phyloP scores from a whole-genome alignment of 2,797 vertebrate species.

The Perodicticus potto region DNA sequence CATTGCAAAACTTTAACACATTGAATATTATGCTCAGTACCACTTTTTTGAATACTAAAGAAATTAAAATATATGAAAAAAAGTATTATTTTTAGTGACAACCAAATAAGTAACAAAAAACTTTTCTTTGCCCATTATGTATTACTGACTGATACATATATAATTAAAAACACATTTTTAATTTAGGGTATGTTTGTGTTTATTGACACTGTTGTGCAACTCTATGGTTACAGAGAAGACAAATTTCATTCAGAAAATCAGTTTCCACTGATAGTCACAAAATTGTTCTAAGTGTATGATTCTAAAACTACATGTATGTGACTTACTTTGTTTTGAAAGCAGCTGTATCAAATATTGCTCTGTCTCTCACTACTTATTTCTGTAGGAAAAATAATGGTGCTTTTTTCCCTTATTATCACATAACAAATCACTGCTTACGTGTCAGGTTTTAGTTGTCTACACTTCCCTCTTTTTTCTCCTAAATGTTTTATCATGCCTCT shows the following conservation, averaged over 20 bases:
- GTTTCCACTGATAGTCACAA: neutral
- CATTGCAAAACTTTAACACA: neutral
- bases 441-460: neutral
- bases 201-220: neutral
- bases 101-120: neutral
- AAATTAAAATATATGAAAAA: neutral
- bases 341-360: neutral
- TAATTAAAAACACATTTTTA: neutral
- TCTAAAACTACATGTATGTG: neutral
- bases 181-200: neutral
- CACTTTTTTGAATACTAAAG: neutral
- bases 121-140: neutral
- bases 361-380: neutral
- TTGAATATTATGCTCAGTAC: neutral
- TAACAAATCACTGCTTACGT: neutral
- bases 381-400: neutral
- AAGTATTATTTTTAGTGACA: neutral
- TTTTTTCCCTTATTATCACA: neutral
- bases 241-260: neutral
- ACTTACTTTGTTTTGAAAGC: neutral
- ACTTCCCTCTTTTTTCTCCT: neutral
- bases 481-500: neutral
- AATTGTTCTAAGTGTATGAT: neutral
- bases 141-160: neutral
- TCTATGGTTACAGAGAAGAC: neutral